Conservation (phyloP, 2,113 vertebrate genomes). For the Laterallus jamaicensis region DNA sequence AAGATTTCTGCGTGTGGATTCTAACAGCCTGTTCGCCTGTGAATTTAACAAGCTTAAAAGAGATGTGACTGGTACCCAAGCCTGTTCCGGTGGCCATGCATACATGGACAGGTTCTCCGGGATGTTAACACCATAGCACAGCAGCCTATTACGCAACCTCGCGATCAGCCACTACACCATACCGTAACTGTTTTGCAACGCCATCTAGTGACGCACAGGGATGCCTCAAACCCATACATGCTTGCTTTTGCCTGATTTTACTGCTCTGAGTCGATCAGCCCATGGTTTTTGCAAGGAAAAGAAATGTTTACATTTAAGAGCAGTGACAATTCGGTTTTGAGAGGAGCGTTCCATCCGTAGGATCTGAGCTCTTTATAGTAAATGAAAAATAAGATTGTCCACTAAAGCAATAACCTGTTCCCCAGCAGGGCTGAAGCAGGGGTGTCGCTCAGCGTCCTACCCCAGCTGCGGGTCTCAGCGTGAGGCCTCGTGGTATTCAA, state of each 20-base stretch:
- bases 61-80: not conserved
- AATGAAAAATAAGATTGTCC: not conserved
- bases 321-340: not conserved
- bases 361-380: not conserved
- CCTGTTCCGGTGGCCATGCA: not conserved
- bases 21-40: not conserved
- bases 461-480: not conserved
- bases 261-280: not conserved
- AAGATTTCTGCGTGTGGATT: not conserved
- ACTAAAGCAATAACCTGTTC: not conserved
- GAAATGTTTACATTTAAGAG: not conserved
- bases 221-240: not conserved
- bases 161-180: not conserved
- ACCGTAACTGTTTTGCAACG: not conserved
- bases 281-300: not conserved
- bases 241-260: not conserved
- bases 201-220: constrained; percentile 29
- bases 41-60: not conserved
- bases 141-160: not conserved
- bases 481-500: not conserved
- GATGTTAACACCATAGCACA: accelerated
- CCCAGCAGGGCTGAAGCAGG: not conserved
- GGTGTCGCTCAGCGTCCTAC: not conserved
- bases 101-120: not conserved
- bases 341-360: not conserved